These are phyloP conservation scores for Hoplias malabaricus DNA, from an alignment of 2,113 vertebrate species.

Conservation along the genomic window DNA sequence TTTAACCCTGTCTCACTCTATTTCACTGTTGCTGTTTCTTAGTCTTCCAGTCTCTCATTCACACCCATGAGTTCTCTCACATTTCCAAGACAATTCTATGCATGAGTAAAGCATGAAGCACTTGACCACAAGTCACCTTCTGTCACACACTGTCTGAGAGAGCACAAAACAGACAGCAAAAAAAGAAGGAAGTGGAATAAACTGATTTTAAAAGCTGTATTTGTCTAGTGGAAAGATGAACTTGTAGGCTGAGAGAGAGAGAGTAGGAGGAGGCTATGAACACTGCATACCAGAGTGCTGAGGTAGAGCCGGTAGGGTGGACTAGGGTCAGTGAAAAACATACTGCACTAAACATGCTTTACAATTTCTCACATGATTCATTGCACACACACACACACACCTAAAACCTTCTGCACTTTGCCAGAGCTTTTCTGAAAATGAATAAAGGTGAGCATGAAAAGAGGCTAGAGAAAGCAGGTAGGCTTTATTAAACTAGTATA, in stretches of 20 bases:
- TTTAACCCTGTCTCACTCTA: background rate
- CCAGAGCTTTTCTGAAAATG: background rate
- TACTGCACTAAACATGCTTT: conserved; percentile 29
- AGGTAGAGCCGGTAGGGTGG: conserved; percentile 41
- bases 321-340: conserved; percentile 44
- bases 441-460: background rate
- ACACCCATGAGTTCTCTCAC: background rate
- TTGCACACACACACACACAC: conserved; percentile 17
- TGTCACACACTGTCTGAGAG: conserved; percentile 31
- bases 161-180: conserved; percentile 13
- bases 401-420: no score
- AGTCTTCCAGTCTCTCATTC: background rate
- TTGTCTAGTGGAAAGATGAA: conserved; percentile 47
- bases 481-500: background rate
- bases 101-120: conserved; percentile 53
- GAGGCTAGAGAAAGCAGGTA: background rate
- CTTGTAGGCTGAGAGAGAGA: conserved; percentile 31
- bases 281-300: conserved; percentile 51
- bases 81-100: conserved; percentile 38
- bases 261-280: conserved; percentile 33
- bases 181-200: conserved; percentile 44
- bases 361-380: conserved; percentile 1
- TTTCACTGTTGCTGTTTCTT: no score
- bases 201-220: conserved; percentile 40
- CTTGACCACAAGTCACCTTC: conserved; percentile 47